phyloP scores from a whole-genome alignment of 2,888 invertebrate genomes.

The Cephus pulcher region DNA sequence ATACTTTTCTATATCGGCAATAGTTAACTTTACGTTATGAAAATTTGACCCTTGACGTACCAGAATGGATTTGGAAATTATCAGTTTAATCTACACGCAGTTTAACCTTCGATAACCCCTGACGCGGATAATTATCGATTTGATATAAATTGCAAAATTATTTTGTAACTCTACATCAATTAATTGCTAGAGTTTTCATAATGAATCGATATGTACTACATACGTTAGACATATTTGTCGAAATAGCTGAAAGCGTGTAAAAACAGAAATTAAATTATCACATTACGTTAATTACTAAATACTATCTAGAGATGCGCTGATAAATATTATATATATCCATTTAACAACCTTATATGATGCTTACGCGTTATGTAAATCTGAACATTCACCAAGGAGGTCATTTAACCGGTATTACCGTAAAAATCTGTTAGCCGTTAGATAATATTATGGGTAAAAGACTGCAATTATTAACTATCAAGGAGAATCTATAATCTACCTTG shows the following conservation, averaged over 20 bases:
- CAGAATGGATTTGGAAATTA: not conserved
- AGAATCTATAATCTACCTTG: not conserved
- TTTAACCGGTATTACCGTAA: not conserved
- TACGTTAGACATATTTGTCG: not conserved
- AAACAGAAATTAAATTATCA: not conserved
- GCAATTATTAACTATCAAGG: not conserved
- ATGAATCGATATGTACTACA: not conserved
- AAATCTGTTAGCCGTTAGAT: not conserved
- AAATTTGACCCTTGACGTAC: not conserved
- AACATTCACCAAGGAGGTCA: not conserved
- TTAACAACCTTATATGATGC: not conserved
- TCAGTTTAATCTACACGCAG: not conserved
- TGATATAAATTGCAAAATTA: not conserved
- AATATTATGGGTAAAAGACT: not conserved
- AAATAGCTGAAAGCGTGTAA: not conserved
- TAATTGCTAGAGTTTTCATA: not conserved
- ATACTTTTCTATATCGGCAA: not conserved
- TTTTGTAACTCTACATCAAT: not conserved
- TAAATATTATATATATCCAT: not conserved
- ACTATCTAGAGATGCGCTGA: not conserved
- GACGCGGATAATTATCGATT: not conserved
- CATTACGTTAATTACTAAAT: not conserved
- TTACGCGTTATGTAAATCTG: not conserved
- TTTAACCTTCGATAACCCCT: not conserved
- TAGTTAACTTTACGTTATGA: not conserved